Conservation (phyloP, 2,888 invertebrate genomes). For the Drosophila pegasa region DNA sequence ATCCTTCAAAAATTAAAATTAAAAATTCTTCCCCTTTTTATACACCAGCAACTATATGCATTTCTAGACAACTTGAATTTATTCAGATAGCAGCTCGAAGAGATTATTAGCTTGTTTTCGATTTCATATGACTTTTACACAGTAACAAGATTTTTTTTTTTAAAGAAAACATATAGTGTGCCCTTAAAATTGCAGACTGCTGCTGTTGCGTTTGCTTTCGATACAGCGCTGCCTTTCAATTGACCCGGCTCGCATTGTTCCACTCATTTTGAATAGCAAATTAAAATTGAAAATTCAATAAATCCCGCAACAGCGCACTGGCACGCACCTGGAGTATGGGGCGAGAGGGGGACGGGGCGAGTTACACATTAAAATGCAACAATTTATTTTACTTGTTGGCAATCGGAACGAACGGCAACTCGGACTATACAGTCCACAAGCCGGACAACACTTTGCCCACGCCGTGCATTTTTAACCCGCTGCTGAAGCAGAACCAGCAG, state of each 20-base stretch:
- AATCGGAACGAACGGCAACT: constrained; percentile 27
- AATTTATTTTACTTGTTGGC: constrained; percentile 80
- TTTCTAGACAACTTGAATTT: too few species aligned
- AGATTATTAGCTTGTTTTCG: too few species aligned
- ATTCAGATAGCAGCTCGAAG: too few species aligned
- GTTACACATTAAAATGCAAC: constrained; percentile 77
- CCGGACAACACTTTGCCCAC: constrained; percentile 21
- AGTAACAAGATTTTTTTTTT: neutral
- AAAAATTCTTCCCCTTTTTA: too few species aligned
- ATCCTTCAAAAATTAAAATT: too few species aligned
- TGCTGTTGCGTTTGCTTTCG: constrained; percentile 10
- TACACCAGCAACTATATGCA: too few species aligned
- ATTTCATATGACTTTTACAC: too few species aligned
- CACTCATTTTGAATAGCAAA: constrained; percentile 55
- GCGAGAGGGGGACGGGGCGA: constrained; percentile 6
- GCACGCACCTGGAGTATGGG: constrained; percentile 44
- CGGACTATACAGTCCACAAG: neutral
- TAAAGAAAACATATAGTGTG: neutral
- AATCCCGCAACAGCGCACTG: constrained; percentile 54
- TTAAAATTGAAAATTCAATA: constrained; percentile 80
- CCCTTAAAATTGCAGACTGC: constrained; percentile 16
- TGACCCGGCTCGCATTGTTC: constrained; percentile 15
- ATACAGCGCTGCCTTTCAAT: constrained; percentile 9
- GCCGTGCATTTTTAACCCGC: constrained; percentile 42
- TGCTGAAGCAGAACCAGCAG: constrained; percentile 31